Evolutionary conservation across 2,797 vertebrate species (phyloP), one percentile per base, ranked within the genome.

Genomic region (Poeciliopsis gracilis): DNA sequence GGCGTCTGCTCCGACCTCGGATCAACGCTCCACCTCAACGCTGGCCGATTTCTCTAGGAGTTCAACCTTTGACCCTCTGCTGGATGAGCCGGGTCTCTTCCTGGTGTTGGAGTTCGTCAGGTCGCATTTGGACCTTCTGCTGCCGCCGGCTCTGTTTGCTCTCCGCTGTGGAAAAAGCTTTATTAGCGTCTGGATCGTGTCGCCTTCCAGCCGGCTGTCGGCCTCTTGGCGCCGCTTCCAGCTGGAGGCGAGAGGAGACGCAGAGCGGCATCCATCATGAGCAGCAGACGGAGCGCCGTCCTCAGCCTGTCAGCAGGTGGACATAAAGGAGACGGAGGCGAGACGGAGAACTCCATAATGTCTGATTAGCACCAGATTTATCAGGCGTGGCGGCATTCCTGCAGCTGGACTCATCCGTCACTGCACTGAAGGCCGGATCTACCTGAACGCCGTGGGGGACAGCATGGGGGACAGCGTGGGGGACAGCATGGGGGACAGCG

Each of bases 91-190:
- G 5, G 45, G n/a, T 13, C 25, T 23, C 30, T 16, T 61, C 28
- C 11, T 55, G 53, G 53, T 55, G 53, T 55, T 9, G 53, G 53
- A 57, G 25, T n/a, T 57, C 28, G 13, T 61, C 57, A 33, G 57
- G n/a, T 61, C 28, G 5, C 16, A 5, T 61, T 30, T 0, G 30
- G 1, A 8, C 41, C 67, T 11, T 80, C 57, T 12, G 33, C 33
- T 76, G 20, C 36, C 18, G n/a, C 10, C 70, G 2, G 7, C 74
- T 77, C 71, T 55, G 59, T 77, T 85, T 77, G 73, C 77, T 89
- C 79, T 72, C 78, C 41, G 51, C 47, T 49, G 47, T 49, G 23
- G 72, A 78, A 85, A 66, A 36, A 82, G 20, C 69, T 85, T 63
- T 36, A 63, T 36, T 36, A 36, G 16, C 33, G 76, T 78, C 80